Evolutionary conservation across 1,140 invertebrate species (phyloP).

Genomic region (Drosophila willistoni): DNA sequence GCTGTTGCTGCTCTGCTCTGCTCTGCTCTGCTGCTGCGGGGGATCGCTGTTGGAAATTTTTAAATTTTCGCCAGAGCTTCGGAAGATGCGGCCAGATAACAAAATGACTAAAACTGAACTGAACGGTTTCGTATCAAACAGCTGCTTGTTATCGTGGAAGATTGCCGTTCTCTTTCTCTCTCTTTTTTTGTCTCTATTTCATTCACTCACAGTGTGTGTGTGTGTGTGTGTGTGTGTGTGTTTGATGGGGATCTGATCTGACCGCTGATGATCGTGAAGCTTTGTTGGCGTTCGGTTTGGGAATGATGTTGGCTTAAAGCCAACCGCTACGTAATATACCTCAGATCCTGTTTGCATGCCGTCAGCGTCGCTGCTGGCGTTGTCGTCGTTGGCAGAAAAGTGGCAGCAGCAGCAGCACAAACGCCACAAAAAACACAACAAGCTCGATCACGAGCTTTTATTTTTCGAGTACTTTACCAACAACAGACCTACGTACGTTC

Average conservation of each 20-base stretch:
- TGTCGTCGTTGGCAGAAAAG: constrained; percentile 32
- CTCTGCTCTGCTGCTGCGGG: constrained; percentile 31
- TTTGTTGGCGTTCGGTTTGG: constrained; percentile 60
- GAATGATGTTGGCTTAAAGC: constrained; percentile 82
- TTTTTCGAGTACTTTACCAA: constrained; percentile 21
- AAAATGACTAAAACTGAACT: constrained; percentile 29
- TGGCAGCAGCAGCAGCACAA: constrained; percentile 20
- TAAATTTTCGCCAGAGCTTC: constrained; percentile 15
- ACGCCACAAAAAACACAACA: constrained; percentile 19
- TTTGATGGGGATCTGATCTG: constrained; percentile 41
- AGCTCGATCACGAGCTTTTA: constrained; percentile 52
- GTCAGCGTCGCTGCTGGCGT: constrained; percentile 50
- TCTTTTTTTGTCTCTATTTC: background rate
- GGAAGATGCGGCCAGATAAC: constrained; percentile 47
- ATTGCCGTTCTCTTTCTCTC: background rate
- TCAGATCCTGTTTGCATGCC: constrained; percentile 81
- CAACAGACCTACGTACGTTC: background rate
- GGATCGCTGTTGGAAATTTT: constrained; percentile 38
- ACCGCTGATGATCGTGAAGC: constrained; percentile 57
- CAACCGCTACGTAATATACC: constrained; percentile 79
- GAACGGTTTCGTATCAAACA: constrained; percentile 8
- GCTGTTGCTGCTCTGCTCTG: background rate
- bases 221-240: constrained; percentile 31
- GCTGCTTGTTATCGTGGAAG: constrained; percentile 57
- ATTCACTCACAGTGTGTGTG: background rate